Evolutionary conservation across 2,888 invertebrate species (phyloP).

Genomic region (Caenorhabditis uteleia): DNA sequence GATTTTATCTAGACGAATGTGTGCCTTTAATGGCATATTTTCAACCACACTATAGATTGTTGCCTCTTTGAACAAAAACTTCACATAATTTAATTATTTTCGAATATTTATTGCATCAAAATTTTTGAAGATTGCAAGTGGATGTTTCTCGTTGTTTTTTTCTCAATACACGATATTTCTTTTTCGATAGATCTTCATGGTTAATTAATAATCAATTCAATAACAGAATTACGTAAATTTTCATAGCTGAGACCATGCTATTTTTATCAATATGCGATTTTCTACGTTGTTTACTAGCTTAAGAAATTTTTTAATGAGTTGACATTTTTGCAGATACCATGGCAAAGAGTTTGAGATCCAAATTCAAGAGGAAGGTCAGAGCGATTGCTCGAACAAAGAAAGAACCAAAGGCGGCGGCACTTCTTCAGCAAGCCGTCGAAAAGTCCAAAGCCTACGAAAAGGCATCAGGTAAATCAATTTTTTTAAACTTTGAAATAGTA

Average conservation of each 20-base stretch:
- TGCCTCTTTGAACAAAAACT: not conserved
- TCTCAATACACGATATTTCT: conserved; percentile 3
- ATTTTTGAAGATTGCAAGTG: too few relatives aligned
- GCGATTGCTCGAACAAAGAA: conserved; percentile 52
- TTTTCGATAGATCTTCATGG: not conserved
- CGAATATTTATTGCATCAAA: conserved; percentile 6
- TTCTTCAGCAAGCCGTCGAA: conserved; percentile 41
- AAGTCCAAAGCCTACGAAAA: conserved; percentile 35
- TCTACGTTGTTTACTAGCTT: too few relatives aligned
- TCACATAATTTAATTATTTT: not conserved
- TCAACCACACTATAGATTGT: too few relatives aligned
- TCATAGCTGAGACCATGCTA: too few relatives aligned
- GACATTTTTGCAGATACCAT: conserved; percentile 27
- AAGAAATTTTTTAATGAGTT: not conserved
- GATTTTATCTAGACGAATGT: conserved; percentile 10
- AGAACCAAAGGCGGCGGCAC: conserved; percentile 45
- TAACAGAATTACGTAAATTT: too few relatives aligned
- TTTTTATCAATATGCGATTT: too few relatives aligned
- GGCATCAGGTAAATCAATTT: conserved; percentile 28
- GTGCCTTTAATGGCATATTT: conserved; percentile 30
- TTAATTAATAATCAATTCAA: too few relatives aligned
- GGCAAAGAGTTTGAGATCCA: conserved; percentile 57
- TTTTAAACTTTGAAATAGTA: not conserved
- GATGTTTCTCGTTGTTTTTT: conserved; percentile 1
- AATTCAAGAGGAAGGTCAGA: conserved; percentile 55